A percentile compares a stretch with the other conserved stretches of the same genome.
These are phyloP conservation scores for Siniperca knerii DNA, from an alignment of 2,113 vertebrate genomes.

Conservation along the genomic window DNA sequence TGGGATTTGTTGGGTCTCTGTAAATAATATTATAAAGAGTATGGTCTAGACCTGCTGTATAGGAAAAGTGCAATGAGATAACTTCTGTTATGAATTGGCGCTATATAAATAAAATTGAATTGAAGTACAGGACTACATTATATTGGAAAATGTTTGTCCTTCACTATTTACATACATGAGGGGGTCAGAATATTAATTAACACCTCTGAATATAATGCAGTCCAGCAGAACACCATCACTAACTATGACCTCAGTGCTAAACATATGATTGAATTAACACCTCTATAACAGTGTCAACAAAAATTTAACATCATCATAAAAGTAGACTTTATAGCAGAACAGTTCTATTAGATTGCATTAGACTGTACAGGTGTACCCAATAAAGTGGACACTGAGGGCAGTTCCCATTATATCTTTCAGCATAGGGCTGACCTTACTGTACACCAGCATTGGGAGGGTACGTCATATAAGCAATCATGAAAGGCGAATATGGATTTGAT, in stretches of 20 bases:
- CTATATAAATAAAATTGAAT: too few species aligned
- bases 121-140: too few species aligned
- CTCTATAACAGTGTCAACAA: neutral
- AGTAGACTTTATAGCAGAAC: neutral
- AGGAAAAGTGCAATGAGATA: too few species aligned
- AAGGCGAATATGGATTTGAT: neutral
- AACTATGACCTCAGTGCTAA: neutral
- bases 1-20: too few species aligned
- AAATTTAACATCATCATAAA: neutral
- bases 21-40: too few species aligned
- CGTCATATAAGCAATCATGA: neutral
- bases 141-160: neutral
- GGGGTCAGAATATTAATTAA: neutral
- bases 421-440: neutral
- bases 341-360: neutral
- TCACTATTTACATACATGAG: neutral
- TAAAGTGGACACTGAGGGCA: neutral
- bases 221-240: neutral
- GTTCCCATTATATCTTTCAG: neutral
- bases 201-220: neutral
- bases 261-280: neutral
- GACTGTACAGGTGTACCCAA: neutral
- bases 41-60: too few species aligned
- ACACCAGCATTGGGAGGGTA: neutral
- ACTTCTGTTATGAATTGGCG: too few species aligned